Evolutionary conservation across 2,113 vertebrate species (phyloP).

Genomic region (Todiramphus saurophagus): DNA sequence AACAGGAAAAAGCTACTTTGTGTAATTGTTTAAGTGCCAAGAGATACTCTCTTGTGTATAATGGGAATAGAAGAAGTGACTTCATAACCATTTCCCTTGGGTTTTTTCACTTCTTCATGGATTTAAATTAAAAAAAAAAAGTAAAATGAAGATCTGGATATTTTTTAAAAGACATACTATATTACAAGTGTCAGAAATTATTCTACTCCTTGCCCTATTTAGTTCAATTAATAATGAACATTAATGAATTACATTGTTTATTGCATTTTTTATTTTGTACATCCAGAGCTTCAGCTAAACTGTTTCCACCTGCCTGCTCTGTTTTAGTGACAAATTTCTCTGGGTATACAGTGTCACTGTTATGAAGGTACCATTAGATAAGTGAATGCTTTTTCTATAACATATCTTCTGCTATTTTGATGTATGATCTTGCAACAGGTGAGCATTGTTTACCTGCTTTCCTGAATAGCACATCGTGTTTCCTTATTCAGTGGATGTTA

Average conservation of each 20-base stretch:
- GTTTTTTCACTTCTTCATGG: neutral
- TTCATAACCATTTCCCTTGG: neutral
- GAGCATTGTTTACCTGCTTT: conserved; percentile 3
- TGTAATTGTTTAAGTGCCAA: neutral
- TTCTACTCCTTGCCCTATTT: neutral
- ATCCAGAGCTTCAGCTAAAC: neutral
- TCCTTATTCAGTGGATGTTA: neutral
- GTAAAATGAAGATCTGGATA: neutral
- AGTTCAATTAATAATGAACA: conserved; percentile 13
- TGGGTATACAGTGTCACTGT: neutral
- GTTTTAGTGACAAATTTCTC: neutral
- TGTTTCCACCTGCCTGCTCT: neutral
- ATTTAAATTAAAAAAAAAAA: neutral
- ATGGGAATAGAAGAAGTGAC: neutral
- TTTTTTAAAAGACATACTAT: neutral
- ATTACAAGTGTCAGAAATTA: neutral
- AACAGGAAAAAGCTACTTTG: neutral
- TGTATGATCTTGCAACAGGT: neutral
- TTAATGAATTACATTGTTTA: neutral
- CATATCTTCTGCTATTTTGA: neutral
- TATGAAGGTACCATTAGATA: neutral
- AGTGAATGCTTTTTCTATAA: neutral
- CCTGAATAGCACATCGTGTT: neutral
- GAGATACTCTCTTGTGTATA: neutral
- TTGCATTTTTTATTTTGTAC: neutral